Conservation (phyloP, 92 coral and sea anemone species). For the Epizoanthus illoricatus region DNA sequence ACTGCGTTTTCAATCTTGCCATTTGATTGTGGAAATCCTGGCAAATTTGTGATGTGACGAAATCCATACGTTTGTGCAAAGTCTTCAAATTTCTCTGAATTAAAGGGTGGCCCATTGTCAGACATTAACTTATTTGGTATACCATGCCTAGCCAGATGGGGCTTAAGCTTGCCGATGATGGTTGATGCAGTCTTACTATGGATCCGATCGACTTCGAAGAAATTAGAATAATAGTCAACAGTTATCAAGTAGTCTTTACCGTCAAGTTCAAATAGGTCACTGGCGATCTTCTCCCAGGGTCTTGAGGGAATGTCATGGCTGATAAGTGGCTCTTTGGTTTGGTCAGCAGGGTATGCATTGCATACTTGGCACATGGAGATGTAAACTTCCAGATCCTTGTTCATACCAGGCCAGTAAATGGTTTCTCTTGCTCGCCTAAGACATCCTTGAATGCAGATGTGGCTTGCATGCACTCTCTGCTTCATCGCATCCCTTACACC, state of each 20-base stretch:
- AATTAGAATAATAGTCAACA: conserved; percentile 57
- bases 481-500: conserved; percentile 31
- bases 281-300: conserved; percentile 58
- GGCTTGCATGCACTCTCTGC: conserved; percentile 49
- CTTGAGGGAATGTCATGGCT: conserved; percentile 54
- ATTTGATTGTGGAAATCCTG: not conserved
- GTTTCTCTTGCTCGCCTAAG: not conserved
- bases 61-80: too few relatives aligned
- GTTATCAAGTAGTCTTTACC: conserved; percentile 50
- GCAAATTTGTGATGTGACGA: not conserved
- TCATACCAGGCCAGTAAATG: not conserved
- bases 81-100: not conserved
- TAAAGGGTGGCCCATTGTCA: conserved; percentile 9
- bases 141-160: too few relatives aligned
- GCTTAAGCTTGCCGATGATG: too few relatives aligned
- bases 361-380: not conserved
- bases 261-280: conserved; percentile 44
- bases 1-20: conserved; percentile 15
- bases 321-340: conserved; percentile 39
- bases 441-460: conserved; percentile 29
- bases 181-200: too few relatives aligned
- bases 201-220: not conserved
- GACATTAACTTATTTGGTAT: conserved; percentile 12
- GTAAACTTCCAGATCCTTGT: conserved; percentile 15
- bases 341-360: conserved; percentile 24